Evolutionary conservation across 2,797 vertebrate species (phyloP).

Genomic region (Arctocebus calabarensis): DNA sequence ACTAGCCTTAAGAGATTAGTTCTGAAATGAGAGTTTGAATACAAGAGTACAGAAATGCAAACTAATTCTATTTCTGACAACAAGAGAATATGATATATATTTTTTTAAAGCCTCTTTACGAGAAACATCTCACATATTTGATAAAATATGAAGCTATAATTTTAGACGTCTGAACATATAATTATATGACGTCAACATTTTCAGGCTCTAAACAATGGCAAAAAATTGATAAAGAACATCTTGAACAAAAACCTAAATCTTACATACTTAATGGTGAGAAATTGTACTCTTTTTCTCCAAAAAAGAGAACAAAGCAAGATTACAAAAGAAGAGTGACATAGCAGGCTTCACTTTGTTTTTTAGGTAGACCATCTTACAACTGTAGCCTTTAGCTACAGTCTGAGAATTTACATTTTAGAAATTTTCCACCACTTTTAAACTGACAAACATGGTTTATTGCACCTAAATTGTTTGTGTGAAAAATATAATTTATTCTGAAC

Average conservation of each 20-base stretch:
- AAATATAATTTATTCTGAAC: neutral
- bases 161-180: neutral
- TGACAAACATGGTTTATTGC: neutral
- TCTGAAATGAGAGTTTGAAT: conserved; percentile 44
- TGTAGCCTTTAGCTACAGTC: neutral
- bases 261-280: neutral
- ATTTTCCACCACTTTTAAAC: neutral
- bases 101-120: neutral
- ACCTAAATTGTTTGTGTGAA: neutral
- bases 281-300: neutral
- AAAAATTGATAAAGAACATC: neutral
- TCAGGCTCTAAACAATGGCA: neutral
- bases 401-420: neutral
- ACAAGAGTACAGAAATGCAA: conserved; percentile 10
- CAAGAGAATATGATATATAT: neutral
- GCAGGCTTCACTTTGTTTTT: neutral
- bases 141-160: neutral
- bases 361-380: neutral
- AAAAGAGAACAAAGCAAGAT: neutral
- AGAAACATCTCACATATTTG: conserved; percentile 31
- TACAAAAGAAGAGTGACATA: neutral
- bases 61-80: neutral
- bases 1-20: neutral
- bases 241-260: neutral
- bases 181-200: neutral